Conservation (phyloP, 2,888 invertebrate genomes). For the Acleris holmiana region DNA sequence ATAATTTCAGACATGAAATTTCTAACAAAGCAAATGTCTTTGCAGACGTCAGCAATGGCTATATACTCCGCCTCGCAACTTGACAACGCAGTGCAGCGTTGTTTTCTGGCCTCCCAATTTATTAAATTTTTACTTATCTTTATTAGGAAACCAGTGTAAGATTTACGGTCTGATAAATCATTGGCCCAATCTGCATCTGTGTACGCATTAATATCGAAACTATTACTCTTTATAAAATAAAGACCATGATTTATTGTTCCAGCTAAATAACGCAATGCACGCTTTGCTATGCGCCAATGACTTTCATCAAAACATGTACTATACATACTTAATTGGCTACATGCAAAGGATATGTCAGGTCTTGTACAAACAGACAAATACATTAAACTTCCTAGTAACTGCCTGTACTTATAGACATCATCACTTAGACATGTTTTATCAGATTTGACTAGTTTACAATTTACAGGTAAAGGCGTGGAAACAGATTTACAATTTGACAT, state of each 20-base stretch:
- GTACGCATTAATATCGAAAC: neutral
- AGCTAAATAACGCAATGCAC: neutral
- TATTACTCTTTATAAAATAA: neutral
- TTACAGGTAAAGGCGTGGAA: constrained; percentile 10
- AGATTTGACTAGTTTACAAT: constrained; percentile 8
- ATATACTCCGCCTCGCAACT: neutral
- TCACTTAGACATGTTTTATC: neutral
- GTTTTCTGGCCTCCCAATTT: neutral
- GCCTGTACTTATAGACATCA: constrained; percentile 16
- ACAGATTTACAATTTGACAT: constrained; percentile 18
- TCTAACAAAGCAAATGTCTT: neutral
- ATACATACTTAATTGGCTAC: constrained; percentile 31
- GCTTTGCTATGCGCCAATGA: constrained; percentile 21
- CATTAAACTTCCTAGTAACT: constrained; percentile 29
- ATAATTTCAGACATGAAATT: constrained; percentile 2
- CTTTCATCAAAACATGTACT: constrained; percentile 14
- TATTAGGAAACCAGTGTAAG: constrained; percentile 9
- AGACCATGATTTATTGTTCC: constrained; percentile 4
- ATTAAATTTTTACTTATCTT: constrained; percentile 1
- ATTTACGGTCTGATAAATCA: constrained; percentile 3
- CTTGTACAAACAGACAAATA: constrained; percentile 31
- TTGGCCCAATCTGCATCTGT: constrained; percentile 3
- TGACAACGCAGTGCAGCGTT: neutral
- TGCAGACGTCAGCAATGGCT: neutral
- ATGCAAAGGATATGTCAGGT: constrained; percentile 33